These are phyloP conservation scores for Chloroceryle amazona DNA, from an alignment of 2,797 vertebrate species.

Conservation along the genomic window DNA sequence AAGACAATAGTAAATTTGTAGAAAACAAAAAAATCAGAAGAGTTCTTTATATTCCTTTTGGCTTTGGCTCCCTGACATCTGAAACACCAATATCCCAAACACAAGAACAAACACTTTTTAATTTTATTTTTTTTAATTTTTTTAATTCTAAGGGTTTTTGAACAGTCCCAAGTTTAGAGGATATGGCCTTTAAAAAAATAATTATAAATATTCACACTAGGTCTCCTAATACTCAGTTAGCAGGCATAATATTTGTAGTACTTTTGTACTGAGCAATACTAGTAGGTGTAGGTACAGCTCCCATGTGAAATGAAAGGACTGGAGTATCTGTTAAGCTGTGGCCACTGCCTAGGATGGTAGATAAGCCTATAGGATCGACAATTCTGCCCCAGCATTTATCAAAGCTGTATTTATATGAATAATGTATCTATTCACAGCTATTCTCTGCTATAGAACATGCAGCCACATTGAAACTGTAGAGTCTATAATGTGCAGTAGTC, in stretches of 20 bases:
- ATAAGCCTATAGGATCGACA: background rate
- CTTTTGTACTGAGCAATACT: background rate
- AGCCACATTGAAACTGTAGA: background rate
- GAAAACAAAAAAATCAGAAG: background rate
- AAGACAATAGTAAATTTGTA: background rate
- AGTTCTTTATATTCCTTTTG: background rate
- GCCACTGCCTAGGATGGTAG: background rate
- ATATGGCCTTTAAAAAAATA: background rate
- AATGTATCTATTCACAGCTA: background rate
- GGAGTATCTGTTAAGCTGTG: background rate
- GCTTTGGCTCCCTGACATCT: background rate
- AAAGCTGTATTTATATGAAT: background rate
- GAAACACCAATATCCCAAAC: background rate
- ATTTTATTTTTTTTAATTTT: background rate
- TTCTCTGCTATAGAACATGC: background rate
- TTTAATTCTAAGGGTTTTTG: background rate
- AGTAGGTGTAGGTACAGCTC: background rate
- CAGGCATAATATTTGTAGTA: background rate
- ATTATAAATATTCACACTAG: background rate
- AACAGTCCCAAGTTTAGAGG: background rate
- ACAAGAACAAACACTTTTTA: background rate
- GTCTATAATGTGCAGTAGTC: background rate
- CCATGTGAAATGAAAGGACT: background rate
- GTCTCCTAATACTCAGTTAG: background rate
- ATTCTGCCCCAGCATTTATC: background rate